phyloP scores from a whole-genome alignment of 92 coral and sea anemone genomes.

The Siderastrea radians region DNA sequence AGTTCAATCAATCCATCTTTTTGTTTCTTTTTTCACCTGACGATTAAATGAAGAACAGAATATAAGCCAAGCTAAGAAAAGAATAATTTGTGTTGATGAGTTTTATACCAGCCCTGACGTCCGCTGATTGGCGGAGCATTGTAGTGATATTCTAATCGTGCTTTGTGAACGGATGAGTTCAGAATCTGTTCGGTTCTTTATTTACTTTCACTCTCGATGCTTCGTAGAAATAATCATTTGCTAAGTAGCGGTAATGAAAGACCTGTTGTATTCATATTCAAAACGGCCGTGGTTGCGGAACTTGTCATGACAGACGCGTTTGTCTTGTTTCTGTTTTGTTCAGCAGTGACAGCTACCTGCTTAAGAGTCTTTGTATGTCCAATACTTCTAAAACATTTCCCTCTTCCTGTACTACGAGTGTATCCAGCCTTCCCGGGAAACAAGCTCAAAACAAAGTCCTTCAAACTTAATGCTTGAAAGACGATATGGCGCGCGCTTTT shows the following conservation, averaged over 20 bases:
- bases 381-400: constrained; percentile 2
- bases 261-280: constrained; percentile 29
- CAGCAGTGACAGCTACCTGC: background rate
- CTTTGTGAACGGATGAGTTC: background rate
- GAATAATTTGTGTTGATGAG: constrained; percentile 13
- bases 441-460: constrained; percentile 49
- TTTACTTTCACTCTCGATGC: background rate
- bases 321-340: background rate
- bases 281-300: background rate
- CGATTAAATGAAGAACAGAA: constrained; percentile 18
- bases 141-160: background rate
- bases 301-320: background rate
- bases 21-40: constrained; percentile 20
- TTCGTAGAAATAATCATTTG: background rate
- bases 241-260: background rate
- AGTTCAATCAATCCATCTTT: constrained; percentile 39
- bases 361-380: background rate
- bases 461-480: constrained; percentile 2
- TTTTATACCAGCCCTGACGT: constrained; percentile 15
- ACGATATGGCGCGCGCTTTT: background rate
- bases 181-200: constrained; percentile 5
- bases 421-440: constrained; percentile 21
- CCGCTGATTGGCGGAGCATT: constrained; percentile 13
- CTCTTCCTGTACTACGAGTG: background rate
- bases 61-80: constrained; percentile 13